Evolutionary conservation across 2,888 invertebrate species (phyloP).

Genomic region (Parnassius mnemosyne): DNA sequence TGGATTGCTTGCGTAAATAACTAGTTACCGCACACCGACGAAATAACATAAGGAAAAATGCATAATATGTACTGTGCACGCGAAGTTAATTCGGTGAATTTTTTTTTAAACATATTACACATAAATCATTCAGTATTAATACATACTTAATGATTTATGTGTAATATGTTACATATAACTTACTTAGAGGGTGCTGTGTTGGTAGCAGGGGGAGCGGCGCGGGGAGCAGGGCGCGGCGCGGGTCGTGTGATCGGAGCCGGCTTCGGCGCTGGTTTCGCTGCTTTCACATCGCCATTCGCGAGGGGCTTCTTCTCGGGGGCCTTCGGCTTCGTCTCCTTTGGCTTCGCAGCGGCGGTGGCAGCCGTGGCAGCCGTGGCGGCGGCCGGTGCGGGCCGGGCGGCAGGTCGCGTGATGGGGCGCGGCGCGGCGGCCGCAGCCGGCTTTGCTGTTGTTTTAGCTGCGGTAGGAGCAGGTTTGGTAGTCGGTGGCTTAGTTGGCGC

Average conservation of each 20-base stretch:
- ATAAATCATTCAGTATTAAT: no score
- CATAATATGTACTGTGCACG: no score
- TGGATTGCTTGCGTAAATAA: no score
- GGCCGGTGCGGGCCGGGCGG: constrained; percentile 35
- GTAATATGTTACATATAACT: no score
- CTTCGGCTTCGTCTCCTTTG: constrained; percentile 42
- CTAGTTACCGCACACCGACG: no score
- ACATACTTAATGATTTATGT: no score
- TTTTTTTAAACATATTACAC: no score
- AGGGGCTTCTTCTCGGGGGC: constrained; percentile 74
- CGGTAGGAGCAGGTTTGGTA: constrained; percentile 16
- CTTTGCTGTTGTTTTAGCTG: constrained; percentile 9
- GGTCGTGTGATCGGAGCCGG: constrained; percentile 34
- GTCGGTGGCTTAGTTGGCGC: constrained; percentile 27
- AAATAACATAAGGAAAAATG: no score
- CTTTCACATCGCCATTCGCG: constrained; percentile 74
- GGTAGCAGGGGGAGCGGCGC: constrained; percentile 19
- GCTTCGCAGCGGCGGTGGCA: constrained; percentile 40
- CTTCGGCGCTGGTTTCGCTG: constrained; percentile 41
- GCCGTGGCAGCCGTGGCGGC: constrained; percentile 32
- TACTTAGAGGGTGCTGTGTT: constrained; percentile 40
- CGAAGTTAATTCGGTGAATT: no score
- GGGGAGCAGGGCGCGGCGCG: constrained; percentile 33
- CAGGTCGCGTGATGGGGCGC: constrained; percentile 11
- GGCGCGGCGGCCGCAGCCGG: constrained; percentile 22